Conservation (phyloP, 2,797 vertebrate genomes). For the Buphagus erythrorhynchus region DNA sequence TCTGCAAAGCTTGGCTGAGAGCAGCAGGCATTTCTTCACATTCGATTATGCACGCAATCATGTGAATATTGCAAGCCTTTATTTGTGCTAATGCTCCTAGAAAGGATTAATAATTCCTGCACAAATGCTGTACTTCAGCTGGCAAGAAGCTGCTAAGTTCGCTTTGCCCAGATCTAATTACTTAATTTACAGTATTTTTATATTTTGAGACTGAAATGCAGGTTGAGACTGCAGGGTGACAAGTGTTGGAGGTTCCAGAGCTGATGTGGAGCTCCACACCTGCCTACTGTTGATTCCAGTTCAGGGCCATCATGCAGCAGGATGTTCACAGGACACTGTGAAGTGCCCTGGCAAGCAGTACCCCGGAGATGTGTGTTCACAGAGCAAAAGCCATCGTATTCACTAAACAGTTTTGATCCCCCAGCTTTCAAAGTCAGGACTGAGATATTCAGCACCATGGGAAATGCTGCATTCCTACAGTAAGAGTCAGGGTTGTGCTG, state of each 20-base stretch:
- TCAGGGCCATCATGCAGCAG: neutral
- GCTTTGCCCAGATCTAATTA: neutral
- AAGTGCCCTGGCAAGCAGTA: neutral
- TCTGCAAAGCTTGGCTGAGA: neutral
- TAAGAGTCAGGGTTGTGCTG: neutral
- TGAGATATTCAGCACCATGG: neutral
- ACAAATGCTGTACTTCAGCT: neutral
- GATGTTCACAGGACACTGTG: neutral
- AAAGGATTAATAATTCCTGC: constrained; percentile 1
- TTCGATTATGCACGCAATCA: neutral
- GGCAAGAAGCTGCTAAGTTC: neutral
- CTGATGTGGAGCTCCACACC: neutral
- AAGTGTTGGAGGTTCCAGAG: neutral
- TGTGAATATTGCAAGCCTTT: neutral
- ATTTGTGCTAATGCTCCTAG: neutral
- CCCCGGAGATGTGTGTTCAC: neutral
- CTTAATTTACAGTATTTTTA: neutral
- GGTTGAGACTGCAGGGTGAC: neutral
- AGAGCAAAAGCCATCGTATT: neutral
- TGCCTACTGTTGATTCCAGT: neutral
- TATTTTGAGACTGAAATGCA: neutral
- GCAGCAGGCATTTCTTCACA: neutral
- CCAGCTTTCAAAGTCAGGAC: neutral
- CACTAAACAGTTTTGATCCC: neutral
- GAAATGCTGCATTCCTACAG: neutral